Base-by-base conservation (phyloP, 2,888 invertebrate species). In the Eilema sororculum region DNA sequence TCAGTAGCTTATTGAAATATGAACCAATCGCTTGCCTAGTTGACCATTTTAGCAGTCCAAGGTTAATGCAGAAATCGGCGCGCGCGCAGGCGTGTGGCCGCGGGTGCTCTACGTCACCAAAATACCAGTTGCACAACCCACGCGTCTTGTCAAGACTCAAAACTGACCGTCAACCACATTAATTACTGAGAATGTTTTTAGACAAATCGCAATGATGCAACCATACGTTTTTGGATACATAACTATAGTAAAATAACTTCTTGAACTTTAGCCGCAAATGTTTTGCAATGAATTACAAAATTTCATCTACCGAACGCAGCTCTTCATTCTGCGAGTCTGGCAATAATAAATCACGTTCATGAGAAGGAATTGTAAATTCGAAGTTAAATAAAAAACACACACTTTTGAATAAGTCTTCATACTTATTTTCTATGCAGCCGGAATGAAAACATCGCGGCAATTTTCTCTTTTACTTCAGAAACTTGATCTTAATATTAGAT, bases 61-160 rank as follows among this genome's bases (percentile, higher is more conserved):
- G 91, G 91, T 89, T 87, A 88, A 75, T 79, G 83, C 86, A 86
- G 86, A 85, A 86, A 87, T 80, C 80, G 78, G 82, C 85, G 84
- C 84, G 79, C 75, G 82, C 87, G 85, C 87, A 86, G 83, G 83
- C 88, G 83, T 80, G 77, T 63, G 20, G 78, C 83, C 85, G 85
- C 84, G 79, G 78, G 82, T 84, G 86, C 85, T 83, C 81, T 81
- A 85, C 85, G 84, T 86, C 86, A 85, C 59, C 52, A 46, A 69
- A 41, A 37, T 63, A 57, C 24, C 57, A 65, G 63, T 91, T 91
- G 78, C 86, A 82, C 86, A 90, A 91, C 87, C 85, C 86, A 87
- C 90, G 83, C 84, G 78, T 84, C 84, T 84, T 84, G 84, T 87
- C 86, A 79, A 84, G 74, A 78, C 82, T 87, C 85, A 78, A 84